A percentile compares a stretch with the other conserved stretches of the same genome.
These are phyloP conservation scores for Heliangelus exortis DNA, from an alignment of 2,797 vertebrate genomes.

Conservation along the genomic window DNA sequence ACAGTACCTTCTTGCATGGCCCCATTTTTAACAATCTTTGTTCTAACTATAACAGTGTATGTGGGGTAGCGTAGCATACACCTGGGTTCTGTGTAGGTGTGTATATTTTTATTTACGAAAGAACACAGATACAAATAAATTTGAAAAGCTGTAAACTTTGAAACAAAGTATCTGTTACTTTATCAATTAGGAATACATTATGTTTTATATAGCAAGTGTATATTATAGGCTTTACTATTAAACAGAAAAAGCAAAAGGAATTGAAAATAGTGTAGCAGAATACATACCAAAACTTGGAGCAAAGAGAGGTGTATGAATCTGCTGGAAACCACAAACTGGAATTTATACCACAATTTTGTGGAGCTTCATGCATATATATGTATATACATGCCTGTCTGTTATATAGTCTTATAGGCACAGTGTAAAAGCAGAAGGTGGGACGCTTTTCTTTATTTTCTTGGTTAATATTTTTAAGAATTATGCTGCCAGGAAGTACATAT, in stretches of 20 bases:
- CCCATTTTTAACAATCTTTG: neutral
- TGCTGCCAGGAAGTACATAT: neutral
- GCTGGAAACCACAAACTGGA: neutral
- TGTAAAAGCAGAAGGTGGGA: neutral
- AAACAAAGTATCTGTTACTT: neutral
- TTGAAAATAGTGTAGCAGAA: neutral
- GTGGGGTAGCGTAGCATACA: too few species aligned
- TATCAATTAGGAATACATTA: accelerated
- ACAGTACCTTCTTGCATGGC: neutral
- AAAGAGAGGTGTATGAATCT: accelerated
- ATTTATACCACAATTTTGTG: neutral
- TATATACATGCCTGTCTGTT: neutral
- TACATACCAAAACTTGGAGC: neutral
- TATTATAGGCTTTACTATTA: neutral
- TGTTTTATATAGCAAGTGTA: neutral
- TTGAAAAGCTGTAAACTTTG: neutral
- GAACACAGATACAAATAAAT: neutral
- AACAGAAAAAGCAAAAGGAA: neutral
- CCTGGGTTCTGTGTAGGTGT: accelerated
- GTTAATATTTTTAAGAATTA: neutral
- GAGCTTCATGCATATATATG: neutral
- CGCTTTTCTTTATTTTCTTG: neutral
- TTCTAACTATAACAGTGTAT: neutral
- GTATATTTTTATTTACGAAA: neutral
- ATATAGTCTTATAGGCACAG: neutral